Evolutionary conservation across 2,888 invertebrate genomes (phyloP), one percentile per base, ranked within the genome.

Genomic region (Ornithoptera priamus): DNA sequence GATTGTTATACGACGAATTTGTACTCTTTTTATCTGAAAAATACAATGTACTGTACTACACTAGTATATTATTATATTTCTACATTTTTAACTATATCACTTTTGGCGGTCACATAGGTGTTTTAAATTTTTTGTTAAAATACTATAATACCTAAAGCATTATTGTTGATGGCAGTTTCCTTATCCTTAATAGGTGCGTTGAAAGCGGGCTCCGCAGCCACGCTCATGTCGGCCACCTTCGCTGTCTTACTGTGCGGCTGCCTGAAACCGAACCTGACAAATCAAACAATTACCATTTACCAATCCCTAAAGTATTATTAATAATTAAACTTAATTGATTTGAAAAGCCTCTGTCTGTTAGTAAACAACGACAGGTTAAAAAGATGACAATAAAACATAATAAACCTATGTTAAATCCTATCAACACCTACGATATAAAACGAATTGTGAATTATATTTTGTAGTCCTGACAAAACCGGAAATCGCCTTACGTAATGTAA

Each of bases 231-330:
- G 58, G 93, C 93, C 67, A 95, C 95, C 86, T 94, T 94, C 80
- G 95, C 95, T 70, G 95, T 94, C 82, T 95, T 94, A 76, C 93
- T 93, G 73, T 94, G 93, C 77, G 93, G 93, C 82, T 95, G 95
- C 79, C 96, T 94, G 91, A 96, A 96, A 77, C 96, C 96, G 87
- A 96, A 97, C 81, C 93, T 93, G 80, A 71, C 78, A 77, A 77
- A 80, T 81, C 75, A 78, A 75, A 76, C 74, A 75, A 72, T 71
- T 69, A 67, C 61, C 66, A 67, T 72, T 65, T 60, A 64, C 22
- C 64, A 61, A 5, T 22, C 46, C 67, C 66, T 69, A 65, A 65
- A 60, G 24, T 50, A 59, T 39, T 42, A 22, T 22, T 65, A 22
- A 6, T 20, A 17, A 65, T 56, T 10, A 57, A 42, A 56, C 53